These are phyloP conservation scores for Paratrypauchen microcephalus DNA, from an alignment of 2,797 vertebrate genomes.

Conservation along the genomic window DNA sequence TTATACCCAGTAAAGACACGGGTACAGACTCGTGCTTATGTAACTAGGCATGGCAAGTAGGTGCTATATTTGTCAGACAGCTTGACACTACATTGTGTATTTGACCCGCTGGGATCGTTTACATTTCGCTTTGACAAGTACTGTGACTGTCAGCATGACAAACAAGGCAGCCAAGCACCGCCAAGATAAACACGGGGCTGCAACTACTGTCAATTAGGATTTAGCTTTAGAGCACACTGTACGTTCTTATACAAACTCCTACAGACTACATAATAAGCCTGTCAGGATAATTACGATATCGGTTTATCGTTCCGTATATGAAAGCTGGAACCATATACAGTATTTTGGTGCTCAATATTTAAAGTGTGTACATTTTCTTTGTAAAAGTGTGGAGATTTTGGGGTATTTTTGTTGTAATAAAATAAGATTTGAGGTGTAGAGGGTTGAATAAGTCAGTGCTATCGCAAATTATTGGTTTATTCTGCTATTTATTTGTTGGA, in stretches of 20 bases:
- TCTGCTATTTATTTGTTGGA: no score
- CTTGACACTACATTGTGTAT: constrained; percentile 16
- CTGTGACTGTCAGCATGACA: constrained; percentile 21
- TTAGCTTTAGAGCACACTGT: not conserved
- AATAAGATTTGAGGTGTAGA: no score
- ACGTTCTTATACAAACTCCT: not conserved
- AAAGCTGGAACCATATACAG: no score
- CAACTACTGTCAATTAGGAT: constrained; percentile 2
- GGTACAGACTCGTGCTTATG: constrained; percentile 2
- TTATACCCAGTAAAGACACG: not conserved
- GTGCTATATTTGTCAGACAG: constrained; percentile 17
- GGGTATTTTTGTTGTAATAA: no score
- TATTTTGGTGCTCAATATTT: no score
- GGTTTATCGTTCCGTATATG: no score
- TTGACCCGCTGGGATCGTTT: constrained; percentile 27
- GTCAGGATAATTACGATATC: no score
- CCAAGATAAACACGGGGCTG: constrained; percentile 7
- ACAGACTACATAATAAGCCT: not conserved
- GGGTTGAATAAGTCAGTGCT: no score
- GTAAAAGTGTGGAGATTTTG: no score
- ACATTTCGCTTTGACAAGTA: constrained; percentile 25
- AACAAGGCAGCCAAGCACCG: not conserved
- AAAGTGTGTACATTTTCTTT: no score
- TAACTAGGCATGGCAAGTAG: not conserved
- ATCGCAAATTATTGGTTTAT: no score